These are phyloP conservation scores for Agriopis marginaria DNA, from an alignment of 2,888 invertebrate species.

Conservation along the genomic window DNA sequence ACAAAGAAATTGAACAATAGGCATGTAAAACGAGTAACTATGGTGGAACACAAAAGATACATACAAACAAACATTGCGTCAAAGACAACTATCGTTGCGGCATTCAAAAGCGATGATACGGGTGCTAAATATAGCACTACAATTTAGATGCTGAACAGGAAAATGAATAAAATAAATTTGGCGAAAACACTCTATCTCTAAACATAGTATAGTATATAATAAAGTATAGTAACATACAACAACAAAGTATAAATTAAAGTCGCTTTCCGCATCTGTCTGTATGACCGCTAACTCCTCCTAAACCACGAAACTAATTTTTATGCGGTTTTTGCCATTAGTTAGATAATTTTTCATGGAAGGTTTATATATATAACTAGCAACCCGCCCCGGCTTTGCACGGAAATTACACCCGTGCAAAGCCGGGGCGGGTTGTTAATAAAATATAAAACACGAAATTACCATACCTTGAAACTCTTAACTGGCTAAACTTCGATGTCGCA, in stretches of 20 bases:
- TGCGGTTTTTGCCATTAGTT: too few species aligned
- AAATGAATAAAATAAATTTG: slow-evolving; percentile 5
- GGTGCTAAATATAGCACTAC: slow-evolving; percentile 42
- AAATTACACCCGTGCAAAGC: too few species aligned
- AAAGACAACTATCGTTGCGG: slow-evolving; percentile 37
- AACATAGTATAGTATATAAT: too few species aligned
- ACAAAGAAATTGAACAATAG: slow-evolving; percentile 17
- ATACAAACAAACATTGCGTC: slow-evolving; percentile 44
- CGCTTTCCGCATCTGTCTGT: too few species aligned
- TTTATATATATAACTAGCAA: too few species aligned
- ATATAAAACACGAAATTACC: neutral
- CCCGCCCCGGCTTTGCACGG: too few species aligned
- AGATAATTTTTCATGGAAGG: too few species aligned
- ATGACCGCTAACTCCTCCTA: too few species aligned
- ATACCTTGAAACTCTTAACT: neutral
- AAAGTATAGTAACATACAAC: too few species aligned
- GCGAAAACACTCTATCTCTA: neutral
- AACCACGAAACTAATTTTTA: too few species aligned
- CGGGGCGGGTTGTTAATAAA: neutral
- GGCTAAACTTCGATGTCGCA: neutral
- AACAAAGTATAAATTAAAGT: too few species aligned
- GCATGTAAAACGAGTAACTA: slow-evolving; percentile 25
- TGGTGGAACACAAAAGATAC: slow-evolving; percentile 30
- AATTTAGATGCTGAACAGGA: slow-evolving; percentile 26
- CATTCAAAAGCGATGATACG: slow-evolving; percentile 41